These are phyloP conservation scores for Cynopterus sphinx DNA, from an alignment of 2,797 vertebrate species.

Conservation along the genomic window DNA sequence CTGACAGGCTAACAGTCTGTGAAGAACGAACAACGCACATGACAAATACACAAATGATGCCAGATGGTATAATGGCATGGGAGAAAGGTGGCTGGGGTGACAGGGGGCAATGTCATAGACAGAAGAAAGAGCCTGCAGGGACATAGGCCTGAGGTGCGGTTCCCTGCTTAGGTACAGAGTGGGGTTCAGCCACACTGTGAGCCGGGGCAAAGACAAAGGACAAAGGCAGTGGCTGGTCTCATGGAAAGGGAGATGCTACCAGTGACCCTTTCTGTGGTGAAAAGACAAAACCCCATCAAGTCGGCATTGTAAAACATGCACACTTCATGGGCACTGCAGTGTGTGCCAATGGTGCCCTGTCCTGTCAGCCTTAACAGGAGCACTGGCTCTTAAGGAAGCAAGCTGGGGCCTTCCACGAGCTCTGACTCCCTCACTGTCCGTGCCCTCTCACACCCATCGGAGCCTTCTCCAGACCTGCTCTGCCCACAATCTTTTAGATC, in stretches of 20 bases:
- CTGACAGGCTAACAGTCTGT: background rate
- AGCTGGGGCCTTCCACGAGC: background rate
- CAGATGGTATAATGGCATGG: background rate
- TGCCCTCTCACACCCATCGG: background rate
- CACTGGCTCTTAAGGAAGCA: background rate
- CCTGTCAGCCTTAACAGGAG: background rate
- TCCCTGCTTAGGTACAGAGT: background rate
- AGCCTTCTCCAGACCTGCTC: background rate
- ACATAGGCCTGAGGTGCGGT: background rate
- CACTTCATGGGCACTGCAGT: too few species aligned
- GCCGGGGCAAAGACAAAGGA: background rate
- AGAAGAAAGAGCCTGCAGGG: background rate
- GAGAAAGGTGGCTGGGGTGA: background rate
- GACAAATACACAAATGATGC: accelerated
- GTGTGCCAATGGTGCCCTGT: too few species aligned
- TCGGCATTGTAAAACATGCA: background rate
- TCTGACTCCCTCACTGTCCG: background rate
- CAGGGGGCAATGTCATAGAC: accelerated
- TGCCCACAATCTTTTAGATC: background rate
- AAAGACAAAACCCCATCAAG: background rate
- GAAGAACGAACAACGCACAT: accelerated
- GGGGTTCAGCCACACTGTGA: background rate
- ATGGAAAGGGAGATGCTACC: background rate
- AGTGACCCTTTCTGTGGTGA: background rate
- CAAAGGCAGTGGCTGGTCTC: background rate